Evolutionary conservation across 1,140 invertebrate species (phyloP), one percentile per base, ranked within the genome.

Genomic region (Lepidurus packardi): DNA sequence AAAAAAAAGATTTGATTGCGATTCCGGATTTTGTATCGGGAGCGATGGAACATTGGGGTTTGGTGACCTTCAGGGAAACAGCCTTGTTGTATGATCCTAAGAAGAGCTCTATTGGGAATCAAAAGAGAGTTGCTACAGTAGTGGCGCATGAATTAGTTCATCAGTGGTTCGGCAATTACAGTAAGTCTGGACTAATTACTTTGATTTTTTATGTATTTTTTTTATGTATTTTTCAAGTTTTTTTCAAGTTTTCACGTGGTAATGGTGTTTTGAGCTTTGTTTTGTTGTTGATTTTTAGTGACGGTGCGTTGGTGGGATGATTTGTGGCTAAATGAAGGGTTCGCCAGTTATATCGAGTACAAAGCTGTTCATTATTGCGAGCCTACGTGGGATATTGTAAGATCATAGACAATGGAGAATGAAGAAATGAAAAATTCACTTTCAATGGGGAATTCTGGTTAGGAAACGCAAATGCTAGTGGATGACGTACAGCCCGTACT

Each of bases 41-140:
- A 8, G 96, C 95, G 0, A 98, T 98, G 91, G 96, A 98, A 85
- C 95, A 98, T 86, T 98, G 95, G 93, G 93, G 93, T 42, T 85
- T 94, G 1, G 90, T 95, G 1, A 94, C 93, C 2, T 94, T 90
- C 82, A 87, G 94, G 78, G 95, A 98, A 87, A 91, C 91, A 0
- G 90, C 90, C 77, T 87, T 98, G 78, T 86, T 98, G 2, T 94
- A 91, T 78, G 90, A 94, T 81, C 82, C 87, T 16, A 83, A 83
- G 1, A 88, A 86, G 1, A 92, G 91, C 74, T 94, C 94, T 0
- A 88, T 90, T 1, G 83, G 82, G 1, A 93, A 94, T 81, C 92
- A 92, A 83, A 90, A 94, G 83, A 86, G 89, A 80, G 91, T 98
- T 6, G 91, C 93, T 8, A 87, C 89, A 9, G 93, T 95, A 0